Conservation (phyloP, 2,888 invertebrate species). For the Tromatobia lineatoria region DNA sequence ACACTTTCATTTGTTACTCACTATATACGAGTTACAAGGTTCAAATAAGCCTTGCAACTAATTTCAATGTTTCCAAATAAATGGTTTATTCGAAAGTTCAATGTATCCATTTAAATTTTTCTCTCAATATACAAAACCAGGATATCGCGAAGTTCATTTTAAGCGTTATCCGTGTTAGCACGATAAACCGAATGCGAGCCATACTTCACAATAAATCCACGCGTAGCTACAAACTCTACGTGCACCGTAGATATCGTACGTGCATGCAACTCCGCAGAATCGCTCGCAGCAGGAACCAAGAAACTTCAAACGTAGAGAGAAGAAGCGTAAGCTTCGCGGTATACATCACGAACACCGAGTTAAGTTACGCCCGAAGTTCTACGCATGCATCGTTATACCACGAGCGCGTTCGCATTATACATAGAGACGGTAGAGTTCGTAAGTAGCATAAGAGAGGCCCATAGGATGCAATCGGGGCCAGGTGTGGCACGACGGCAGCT, state of each 20-base stretch:
- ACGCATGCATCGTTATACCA: conserved; percentile 45
- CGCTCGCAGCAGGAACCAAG: neutral
- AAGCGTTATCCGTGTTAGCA: neutral
- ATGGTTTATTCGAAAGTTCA: too few species aligned
- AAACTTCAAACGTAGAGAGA: neutral
- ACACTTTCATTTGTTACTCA: neutral
- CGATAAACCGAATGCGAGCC: conserved; percentile 75
- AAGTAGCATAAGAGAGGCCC: conserved; percentile 69
- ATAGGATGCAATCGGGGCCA: conserved; percentile 81
- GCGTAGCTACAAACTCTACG: conserved; percentile 19
- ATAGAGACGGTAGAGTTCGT: conserved; percentile 65
- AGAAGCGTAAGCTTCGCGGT: neutral
- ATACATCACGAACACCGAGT: neutral
- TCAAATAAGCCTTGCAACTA: too few species aligned
- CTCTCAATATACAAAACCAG: neutral
- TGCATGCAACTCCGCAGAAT: neutral
- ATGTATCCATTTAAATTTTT: too few species aligned
- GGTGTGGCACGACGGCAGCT: conserved; percentile 80
- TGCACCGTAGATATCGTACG: conserved; percentile 6
- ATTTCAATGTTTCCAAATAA: too few species aligned
- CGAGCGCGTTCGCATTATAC: conserved; percentile 58
- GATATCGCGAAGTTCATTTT: conserved; percentile 15
- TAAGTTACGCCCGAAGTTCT: conserved; percentile 2
- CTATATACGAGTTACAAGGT: neutral
- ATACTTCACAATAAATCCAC: conserved; percentile 73